These are phyloP conservation scores for Aradophagus sp. DNA, from an alignment of 1,140 invertebrate species.

Conservation along the genomic window DNA sequence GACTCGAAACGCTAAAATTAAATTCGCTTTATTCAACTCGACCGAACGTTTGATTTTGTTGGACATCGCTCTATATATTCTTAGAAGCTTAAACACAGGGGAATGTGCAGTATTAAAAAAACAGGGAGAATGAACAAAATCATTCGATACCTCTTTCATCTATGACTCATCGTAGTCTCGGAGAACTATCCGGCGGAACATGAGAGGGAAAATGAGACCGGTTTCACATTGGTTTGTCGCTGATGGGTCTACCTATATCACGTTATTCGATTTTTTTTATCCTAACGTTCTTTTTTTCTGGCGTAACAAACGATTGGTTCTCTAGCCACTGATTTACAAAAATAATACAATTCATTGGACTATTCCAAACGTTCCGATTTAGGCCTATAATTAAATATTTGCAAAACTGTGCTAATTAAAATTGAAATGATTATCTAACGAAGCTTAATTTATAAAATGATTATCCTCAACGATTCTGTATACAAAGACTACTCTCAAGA, in stretches of 20 bases:
- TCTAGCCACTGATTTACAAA: constrained; percentile 26
- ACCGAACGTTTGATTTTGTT: constrained; percentile 24
- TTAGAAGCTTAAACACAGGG: constrained; percentile 26
- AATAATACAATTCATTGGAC: constrained; percentile 17
- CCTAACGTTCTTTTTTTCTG: constrained; percentile 32
- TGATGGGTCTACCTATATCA: constrained; percentile 37
- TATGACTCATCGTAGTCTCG: constrained; percentile 53
- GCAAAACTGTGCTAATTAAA: constrained; percentile 22
- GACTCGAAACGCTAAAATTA: constrained; percentile 18
- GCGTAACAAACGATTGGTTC: constrained; percentile 35
- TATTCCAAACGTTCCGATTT: constrained; percentile 10
- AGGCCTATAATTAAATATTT: constrained; percentile 26
- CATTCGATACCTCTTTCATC: constrained; percentile 48
- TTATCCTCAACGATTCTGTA: constrained; percentile 10
- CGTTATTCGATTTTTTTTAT: constrained; percentile 25
- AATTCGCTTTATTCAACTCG: constrained; percentile 24
- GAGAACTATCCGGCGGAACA: constrained; percentile 41
- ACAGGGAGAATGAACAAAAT: constrained; percentile 36
- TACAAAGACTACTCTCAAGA: constrained; percentile 13
- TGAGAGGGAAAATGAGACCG: constrained; percentile 53
- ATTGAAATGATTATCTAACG: constrained; percentile 14
- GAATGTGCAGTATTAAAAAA: constrained; percentile 39
- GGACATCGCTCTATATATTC: constrained; percentile 18
- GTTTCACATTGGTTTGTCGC: constrained; percentile 46
- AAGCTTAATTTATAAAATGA: constrained; percentile 10